These are phyloP conservation scores for Drosophila orena DNA, from an alignment of 1,140 invertebrate species.

Conservation along the genomic window DNA sequence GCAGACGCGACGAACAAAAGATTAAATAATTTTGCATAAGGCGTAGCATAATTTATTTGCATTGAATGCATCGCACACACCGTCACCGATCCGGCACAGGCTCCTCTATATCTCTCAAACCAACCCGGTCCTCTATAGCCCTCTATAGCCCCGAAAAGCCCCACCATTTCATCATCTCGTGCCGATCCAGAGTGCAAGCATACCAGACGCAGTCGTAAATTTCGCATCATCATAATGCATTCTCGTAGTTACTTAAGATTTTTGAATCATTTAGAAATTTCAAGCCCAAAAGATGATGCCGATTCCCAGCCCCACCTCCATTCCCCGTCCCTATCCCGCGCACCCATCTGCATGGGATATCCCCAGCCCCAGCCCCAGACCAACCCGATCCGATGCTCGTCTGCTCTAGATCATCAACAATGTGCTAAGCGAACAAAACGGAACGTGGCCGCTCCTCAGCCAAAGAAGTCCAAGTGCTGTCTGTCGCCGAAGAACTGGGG, in stretches of 20 bases:
- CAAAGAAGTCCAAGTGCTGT: slow-evolving; percentile 11
- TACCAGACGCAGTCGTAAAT: slow-evolving; percentile 69
- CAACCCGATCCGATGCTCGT: slow-evolving; percentile 26
- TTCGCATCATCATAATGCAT: slow-evolving; percentile 83
- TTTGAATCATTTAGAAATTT: slow-evolving; percentile 81
- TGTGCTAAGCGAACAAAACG: slow-evolving; percentile 69
- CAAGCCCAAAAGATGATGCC: slow-evolving; percentile 63
- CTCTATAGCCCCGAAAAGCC: neutral
- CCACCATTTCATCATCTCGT: neutral
- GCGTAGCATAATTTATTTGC: slow-evolving; percentile 84
- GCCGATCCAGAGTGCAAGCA: slow-evolving; percentile 16
- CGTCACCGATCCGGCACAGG: slow-evolving; percentile 71
- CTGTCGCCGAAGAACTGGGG: neutral
- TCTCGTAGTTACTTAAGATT: slow-evolving; percentile 83
- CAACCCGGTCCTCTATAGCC: neutral
- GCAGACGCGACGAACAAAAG: slow-evolving; percentile 77
- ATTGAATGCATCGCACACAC: slow-evolving; percentile 81
- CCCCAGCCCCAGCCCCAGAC: neutral
- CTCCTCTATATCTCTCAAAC: slow-evolving; percentile 5
- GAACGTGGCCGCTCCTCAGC: slow-evolving; percentile 26
- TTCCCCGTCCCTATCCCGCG: neutral
- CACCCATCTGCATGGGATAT: too few relatives aligned
- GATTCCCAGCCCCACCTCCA: slow-evolving; percentile 10
- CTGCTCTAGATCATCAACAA: slow-evolving; percentile 75
- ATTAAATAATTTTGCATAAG: slow-evolving; percentile 84